Percentiles rank a stretch among this genome's conserved stretches.
phyloP scores from a whole-genome alignment of 1,140 invertebrate genomes.

The Orchestia grillus region DNA sequence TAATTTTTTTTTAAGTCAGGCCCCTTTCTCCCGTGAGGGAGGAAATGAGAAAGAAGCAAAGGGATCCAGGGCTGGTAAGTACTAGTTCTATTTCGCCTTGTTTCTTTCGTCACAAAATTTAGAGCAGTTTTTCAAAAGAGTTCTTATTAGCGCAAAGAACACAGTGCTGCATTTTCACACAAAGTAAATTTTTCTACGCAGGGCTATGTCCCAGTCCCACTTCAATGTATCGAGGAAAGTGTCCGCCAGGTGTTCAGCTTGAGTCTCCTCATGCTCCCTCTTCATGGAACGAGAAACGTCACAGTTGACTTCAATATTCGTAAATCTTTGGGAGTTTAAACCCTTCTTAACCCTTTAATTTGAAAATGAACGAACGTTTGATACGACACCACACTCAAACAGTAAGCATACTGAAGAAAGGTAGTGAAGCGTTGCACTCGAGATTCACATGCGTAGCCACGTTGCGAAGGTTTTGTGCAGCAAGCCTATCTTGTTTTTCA shows the following conservation, averaged over 20 bases:
- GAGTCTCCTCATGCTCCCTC: not conserved
- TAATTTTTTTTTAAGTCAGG: no score
- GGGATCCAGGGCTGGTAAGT: no score
- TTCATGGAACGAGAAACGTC: not conserved
- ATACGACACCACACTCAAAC: not conserved
- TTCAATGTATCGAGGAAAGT: not conserved
- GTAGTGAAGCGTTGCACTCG: not conserved
- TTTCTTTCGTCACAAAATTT: no score
- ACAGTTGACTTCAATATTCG: not conserved
- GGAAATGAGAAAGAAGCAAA: no score
- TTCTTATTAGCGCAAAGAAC: no score
- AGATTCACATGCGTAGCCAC: not conserved
- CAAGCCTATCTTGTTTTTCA: not conserved
- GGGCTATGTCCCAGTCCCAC: no score
- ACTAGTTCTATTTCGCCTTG: no score
- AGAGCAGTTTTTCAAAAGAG: no score
- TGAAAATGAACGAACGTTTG: not conserved
- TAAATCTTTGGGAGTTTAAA: not conserved
- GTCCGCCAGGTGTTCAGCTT: not conserved
- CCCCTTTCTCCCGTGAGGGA: no score
- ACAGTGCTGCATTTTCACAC: no score
- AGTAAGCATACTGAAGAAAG: not conserved
- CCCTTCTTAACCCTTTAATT: not conserved
- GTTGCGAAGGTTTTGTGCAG: not conserved
- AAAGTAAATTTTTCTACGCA: no score